Evolutionary conservation across 2,797 vertebrate species (phyloP).

Genomic region (Moxostoma hubbsi): DNA sequence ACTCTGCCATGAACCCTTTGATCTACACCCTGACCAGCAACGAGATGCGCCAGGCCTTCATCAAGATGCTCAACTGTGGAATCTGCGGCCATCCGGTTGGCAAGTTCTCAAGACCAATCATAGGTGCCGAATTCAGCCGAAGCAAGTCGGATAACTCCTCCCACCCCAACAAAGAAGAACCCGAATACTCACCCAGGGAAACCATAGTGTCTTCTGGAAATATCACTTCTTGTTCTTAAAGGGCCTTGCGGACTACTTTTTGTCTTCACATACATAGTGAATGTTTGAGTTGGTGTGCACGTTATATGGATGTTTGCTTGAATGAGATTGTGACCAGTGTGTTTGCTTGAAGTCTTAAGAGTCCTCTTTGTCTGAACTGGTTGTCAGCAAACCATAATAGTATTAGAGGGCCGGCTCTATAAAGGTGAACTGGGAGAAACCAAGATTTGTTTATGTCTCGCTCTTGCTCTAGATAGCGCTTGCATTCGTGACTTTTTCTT

Average conservation of each 20-base stretch:
- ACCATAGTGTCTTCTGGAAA: slow-evolving; percentile 86
- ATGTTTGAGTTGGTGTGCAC: no score
- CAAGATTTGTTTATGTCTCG: slow-evolving; percentile 10
- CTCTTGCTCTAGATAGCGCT: slow-evolving; percentile 31
- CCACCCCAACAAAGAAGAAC: slow-evolving; percentile 92
- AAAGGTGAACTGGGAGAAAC: slow-evolving; percentile 44
- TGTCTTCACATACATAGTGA: no score
- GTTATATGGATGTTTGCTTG: no score
- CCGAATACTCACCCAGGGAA: slow-evolving; percentile 83
- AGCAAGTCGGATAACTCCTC: slow-evolving; percentile 97
- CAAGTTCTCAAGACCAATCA: slow-evolving; percentile 87
- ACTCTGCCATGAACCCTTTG: slow-evolving; percentile 96
- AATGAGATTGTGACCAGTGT: no score
- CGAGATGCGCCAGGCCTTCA: slow-evolving; percentile 95
- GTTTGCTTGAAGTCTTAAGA: no score
- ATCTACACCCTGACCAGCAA: slow-evolving; percentile 98
- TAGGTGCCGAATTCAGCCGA: slow-evolving; percentile 92
- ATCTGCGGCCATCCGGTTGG: slow-evolving; percentile 75
- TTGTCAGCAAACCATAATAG: no score
- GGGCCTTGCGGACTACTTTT: background rate
- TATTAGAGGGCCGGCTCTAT: no score
- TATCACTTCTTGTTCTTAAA: slow-evolving; percentile 67
- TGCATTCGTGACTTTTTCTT: slow-evolving; percentile 10
- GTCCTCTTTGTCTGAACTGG: background rate
- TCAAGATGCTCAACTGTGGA: slow-evolving; percentile 87